A percentile compares a stretch with the other conserved stretches of the same genome.
These are phyloP conservation scores for Papilio protenor DNA, from an alignment of 2,888 invertebrate genomes.

Conservation along the genomic window DNA sequence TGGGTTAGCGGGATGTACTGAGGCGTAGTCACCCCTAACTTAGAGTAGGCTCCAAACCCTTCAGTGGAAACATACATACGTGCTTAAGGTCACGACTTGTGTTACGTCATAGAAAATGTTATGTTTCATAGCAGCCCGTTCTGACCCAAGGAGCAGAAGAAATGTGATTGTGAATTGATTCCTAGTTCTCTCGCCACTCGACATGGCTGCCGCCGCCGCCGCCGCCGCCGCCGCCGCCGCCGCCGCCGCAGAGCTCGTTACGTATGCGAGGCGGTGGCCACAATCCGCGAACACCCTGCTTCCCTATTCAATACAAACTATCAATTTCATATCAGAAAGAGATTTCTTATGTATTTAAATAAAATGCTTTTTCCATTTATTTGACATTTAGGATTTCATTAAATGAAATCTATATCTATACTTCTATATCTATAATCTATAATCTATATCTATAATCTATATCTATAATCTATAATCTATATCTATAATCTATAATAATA, in stretches of 20 bases:
- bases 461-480: too few species aligned
- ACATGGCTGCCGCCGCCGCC: background rate
- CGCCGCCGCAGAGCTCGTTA: background rate
- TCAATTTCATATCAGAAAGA: conserved; percentile 1
- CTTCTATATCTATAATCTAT: too few species aligned
- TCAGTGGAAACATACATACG: background rate
- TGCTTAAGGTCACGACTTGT: background rate
- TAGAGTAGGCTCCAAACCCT: too few species aligned
- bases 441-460: too few species aligned
- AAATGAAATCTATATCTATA: too few species aligned
- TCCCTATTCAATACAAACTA: background rate
- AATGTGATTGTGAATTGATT: background rate
- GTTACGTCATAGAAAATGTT: too few species aligned
- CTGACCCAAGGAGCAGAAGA: background rate
- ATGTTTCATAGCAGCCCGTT: background rate
- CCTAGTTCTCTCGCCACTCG: background rate
- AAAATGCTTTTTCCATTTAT: background rate
- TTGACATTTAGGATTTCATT: background rate
- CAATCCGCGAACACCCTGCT: background rate
- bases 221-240: background rate
- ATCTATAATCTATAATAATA: too few species aligned
- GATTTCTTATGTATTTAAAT: background rate
- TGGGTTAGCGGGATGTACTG: too few species aligned
- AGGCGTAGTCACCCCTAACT: too few species aligned
- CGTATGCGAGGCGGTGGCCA: background rate